Base-by-base conservation (phyloP, 2,113 vertebrate genomes). In the Oncorhynchus keta region DNA sequence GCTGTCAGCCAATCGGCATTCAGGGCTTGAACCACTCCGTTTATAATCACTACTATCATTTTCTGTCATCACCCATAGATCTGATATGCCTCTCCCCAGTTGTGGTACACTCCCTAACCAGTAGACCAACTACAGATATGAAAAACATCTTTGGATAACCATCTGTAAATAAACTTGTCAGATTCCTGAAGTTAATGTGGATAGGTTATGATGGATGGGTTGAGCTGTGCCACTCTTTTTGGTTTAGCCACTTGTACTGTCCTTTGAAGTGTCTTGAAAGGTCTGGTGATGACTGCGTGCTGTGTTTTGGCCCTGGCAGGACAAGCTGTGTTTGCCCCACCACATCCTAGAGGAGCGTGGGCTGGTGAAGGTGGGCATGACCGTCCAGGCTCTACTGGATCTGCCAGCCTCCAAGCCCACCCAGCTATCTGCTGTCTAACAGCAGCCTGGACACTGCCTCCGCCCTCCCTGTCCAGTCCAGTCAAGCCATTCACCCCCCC, bases 321-420 rank as follows among this genome's bases (percentile, higher is more conserved):
- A 99, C 88, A 94, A 96, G 91, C 93, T 99, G 55, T 99, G 98
- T 88, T 92, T 99, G 89, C 98, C 98, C 69, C 98, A 99, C 86
- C 98, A 99, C 86, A 99, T 99, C 89, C 92, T 99, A 77, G 98
- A 99, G 86, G 97, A 99, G 87, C 94, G 97, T 65, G 97, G 97
- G 20, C 92, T 99, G 81, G 96, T 99, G 79, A 99, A 96, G 91
- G 97, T 99, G 73, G 95, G 98, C 7, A 86, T 95, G 73, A 99
- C 98, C 0, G 96, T 99, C 76, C 98, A 99, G 89, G 97, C 97
- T 69, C 93, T 99, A 78, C 94, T 99, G 83, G 97, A 99, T 69
- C 88, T 99, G 84, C 95, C 97, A 16, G 51, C 94, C 0, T 87
- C 90, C 59, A 97, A 94, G 90, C 86, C 95, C 20, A 93, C 95